Percentiles rank a stretch among this genome's conserved stretches.
Evolutionary conservation across 2,113 vertebrate species (phyloP).

Genomic region (Ciconia boyciana): DNA sequence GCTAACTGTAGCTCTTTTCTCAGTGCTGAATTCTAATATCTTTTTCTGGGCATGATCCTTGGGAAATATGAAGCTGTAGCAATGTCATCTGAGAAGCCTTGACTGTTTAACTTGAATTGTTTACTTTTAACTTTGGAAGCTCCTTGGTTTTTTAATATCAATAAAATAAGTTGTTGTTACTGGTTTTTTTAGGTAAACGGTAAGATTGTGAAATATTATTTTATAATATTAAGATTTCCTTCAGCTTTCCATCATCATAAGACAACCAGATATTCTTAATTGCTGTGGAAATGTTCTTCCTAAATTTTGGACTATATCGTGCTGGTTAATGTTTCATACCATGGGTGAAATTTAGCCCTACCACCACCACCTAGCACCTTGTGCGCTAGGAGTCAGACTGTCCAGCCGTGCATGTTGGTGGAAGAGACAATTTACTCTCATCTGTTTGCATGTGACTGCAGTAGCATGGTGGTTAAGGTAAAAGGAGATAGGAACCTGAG

Average conservation of each 20-base stretch:
- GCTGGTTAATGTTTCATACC: not conserved
- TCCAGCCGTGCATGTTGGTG: rapidly evolving
- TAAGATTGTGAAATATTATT: not conserved
- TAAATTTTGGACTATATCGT: not conserved
- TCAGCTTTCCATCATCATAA: not conserved
- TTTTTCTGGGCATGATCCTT: not conserved
- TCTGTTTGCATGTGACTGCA: not conserved
- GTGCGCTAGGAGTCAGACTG: not conserved
- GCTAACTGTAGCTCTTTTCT: not conserved
- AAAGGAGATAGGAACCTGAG: not conserved
- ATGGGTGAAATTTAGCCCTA: not conserved
- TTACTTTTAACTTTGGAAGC: not conserved
- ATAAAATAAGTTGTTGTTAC: not conserved
- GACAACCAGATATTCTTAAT: not conserved
- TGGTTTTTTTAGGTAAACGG: not conserved
- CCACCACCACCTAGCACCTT: not conserved
- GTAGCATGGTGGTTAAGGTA: not conserved
- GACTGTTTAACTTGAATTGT: not conserved
- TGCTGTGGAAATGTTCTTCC: not conserved
- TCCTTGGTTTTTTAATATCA: not conserved
- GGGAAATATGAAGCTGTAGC: not conserved
- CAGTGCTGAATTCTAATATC: rapidly evolving
- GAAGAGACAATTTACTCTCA: not conserved
- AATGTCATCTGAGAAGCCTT: not conserved
- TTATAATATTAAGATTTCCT: not conserved